Conservation (phyloP, 2,797 vertebrate species). For the Garrulus glandarius region DNA sequence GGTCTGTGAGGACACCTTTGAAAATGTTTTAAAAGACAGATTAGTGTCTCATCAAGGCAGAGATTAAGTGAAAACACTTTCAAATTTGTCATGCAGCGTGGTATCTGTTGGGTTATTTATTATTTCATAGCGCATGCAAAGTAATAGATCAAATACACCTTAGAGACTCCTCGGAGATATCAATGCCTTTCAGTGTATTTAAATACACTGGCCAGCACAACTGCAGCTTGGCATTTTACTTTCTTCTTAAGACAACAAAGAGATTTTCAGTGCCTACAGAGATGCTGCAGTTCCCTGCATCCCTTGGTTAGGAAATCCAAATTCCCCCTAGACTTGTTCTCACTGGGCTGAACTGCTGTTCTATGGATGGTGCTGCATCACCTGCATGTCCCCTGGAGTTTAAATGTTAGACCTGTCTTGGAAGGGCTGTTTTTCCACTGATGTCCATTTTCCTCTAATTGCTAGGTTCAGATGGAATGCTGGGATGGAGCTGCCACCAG, state of each 20-base stretch:
- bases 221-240: background rate
- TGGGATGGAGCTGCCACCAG: background rate
- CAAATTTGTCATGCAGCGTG: slow-evolving; percentile 55
- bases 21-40: slow-evolving; percentile 73
- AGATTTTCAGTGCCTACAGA: background rate
- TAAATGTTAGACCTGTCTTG: background rate
- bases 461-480: background rate
- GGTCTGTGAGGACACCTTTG: slow-evolving; percentile 67
- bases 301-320: background rate
- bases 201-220: background rate
- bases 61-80: slow-evolving; percentile 70
- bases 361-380: background rate
- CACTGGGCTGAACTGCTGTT: background rate
- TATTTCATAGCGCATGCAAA: slow-evolving; percentile 54
- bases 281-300: background rate
- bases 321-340: background rate
- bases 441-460: background rate
- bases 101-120: slow-evolving; percentile 68
- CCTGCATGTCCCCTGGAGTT: background rate
- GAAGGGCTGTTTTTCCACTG: background rate
- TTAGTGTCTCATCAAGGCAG: slow-evolving; percentile 68
- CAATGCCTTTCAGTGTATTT: slow-evolving; percentile 2
- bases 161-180: slow-evolving; percentile 20
- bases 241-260: slow-evolving; percentile 11
- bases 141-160: slow-evolving; percentile 65